These are phyloP conservation scores for Bagarius yarrelli DNA, from an alignment of 2,113 vertebrate genomes.

Conservation along the genomic window DNA sequence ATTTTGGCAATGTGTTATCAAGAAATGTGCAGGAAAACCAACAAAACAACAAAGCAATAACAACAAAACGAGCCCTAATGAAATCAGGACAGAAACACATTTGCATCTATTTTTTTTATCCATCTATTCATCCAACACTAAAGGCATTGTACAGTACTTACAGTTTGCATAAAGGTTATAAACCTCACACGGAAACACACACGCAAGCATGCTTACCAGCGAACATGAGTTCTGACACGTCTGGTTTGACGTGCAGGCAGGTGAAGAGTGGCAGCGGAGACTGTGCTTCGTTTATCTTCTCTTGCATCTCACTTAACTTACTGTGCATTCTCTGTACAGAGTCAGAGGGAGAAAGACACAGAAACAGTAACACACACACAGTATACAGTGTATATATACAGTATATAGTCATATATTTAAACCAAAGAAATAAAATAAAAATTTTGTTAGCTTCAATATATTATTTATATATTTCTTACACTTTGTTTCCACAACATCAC, in stretches of 20 bases:
- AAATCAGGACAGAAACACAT: background rate
- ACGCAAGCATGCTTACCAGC: slow-evolving; percentile 75
- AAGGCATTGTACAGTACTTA: background rate
- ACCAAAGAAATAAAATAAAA: background rate
- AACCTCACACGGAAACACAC: background rate
- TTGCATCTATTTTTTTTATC: background rate
- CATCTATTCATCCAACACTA: too few relatives aligned
- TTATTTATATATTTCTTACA: too few relatives aligned
- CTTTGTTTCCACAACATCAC: too few relatives aligned
- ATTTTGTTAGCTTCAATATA: too few relatives aligned
- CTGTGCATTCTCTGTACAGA: slow-evolving; percentile 84
- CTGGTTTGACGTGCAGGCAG: slow-evolving; percentile 94
- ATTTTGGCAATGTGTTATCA: background rate
- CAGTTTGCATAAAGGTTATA: slow-evolving; percentile 1
- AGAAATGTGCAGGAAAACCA: background rate
- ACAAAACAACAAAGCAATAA: too few relatives aligned
- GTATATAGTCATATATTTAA: background rate
- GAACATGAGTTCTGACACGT: slow-evolving; percentile 98
- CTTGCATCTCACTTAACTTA: slow-evolving; percentile 85
- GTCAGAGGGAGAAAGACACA: background rate
- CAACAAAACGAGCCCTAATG: background rate
- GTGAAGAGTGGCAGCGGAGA: slow-evolving; percentile 92
- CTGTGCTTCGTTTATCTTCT: slow-evolving; percentile 79
- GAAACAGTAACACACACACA: background rate
- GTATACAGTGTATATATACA: too few relatives aligned